Percentiles rank a stretch among this genome's conserved stretches.
phyloP scores from a whole-genome alignment of 2,113 vertebrate species.

The Antechinus flavipes region DNA sequence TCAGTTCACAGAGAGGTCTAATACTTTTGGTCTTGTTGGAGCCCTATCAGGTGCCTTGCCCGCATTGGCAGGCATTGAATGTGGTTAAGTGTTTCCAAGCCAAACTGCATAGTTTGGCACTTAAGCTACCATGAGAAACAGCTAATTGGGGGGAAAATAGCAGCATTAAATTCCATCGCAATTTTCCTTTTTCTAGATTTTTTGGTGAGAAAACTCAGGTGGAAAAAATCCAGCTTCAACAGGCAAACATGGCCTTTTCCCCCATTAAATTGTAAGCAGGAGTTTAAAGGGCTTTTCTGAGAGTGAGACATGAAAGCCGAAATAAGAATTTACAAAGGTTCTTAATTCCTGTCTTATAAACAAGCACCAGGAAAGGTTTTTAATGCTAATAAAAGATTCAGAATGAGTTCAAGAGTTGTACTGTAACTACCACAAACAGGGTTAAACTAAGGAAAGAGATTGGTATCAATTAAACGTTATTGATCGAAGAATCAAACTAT shows the following conservation, averaged over 20 bases:
- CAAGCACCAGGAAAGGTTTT: background rate
- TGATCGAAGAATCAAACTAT: background rate
- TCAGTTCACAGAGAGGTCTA: background rate
- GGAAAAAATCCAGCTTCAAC: background rate
- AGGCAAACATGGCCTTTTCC: background rate
- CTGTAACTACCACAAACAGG: background rate
- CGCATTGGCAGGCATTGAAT: background rate
- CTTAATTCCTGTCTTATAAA: background rate
- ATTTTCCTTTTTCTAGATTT: background rate
- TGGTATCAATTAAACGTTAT: background rate
- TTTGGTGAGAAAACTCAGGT: background rate
- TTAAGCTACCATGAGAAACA: background rate
- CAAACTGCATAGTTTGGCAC: background rate
- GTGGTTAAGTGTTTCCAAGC: background rate
- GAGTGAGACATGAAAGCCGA: background rate
- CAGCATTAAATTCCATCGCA: background rate
- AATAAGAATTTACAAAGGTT: background rate
- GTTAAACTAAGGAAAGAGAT: background rate
- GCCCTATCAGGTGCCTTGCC: background rate
- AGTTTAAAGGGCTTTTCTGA: background rate
- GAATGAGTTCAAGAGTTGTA: background rate
- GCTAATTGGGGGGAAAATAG: background rate
- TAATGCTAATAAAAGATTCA: background rate
- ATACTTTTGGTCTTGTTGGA: background rate
- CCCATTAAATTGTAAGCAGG: background rate